Conservation (phyloP, 2,888 invertebrate genomes). For the Aquatica leii region DNA sequence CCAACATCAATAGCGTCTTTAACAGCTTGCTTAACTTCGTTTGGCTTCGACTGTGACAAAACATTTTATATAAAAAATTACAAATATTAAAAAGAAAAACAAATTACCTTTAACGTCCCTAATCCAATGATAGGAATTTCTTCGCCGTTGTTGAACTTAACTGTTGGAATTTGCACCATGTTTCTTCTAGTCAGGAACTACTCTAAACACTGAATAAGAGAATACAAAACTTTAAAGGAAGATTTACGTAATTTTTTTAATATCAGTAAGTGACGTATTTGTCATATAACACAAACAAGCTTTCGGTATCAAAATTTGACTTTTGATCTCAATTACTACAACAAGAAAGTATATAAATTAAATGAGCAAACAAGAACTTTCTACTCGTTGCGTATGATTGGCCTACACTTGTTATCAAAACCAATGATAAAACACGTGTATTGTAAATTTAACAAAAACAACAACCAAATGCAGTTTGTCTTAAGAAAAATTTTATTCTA, state of each 20-base stretch:
- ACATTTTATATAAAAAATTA: neutral
- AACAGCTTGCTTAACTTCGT: conserved; percentile 71
- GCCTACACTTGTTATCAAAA: neutral
- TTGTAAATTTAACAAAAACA: too few relatives aligned
- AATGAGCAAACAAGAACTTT: neutral
- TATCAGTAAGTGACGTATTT: conserved; percentile 4
- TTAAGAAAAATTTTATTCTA: too few relatives aligned
- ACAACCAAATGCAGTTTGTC: too few relatives aligned
- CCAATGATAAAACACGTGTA: neutral
- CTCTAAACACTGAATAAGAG: conserved; percentile 1
- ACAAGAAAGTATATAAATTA: neutral
- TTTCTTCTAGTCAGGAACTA: neutral
- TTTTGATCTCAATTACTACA: conserved; percentile 9
- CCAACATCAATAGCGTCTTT: conserved; percentile 78
- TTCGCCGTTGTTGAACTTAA: conserved; percentile 66
- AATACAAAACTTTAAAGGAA: neutral
- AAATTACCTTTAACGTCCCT: conserved; percentile 71
- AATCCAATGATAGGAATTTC: conserved; percentile 68
- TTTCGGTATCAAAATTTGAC: conserved; percentile 6
- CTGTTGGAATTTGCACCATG: conserved; percentile 27
- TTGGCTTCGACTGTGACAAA: conserved; percentile 68
- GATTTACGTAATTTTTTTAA: neutral
- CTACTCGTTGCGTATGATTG: too few relatives aligned
- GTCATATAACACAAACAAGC: conserved; percentile 6
- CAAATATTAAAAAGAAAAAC: neutral